Base-by-base conservation (phyloP, 2,797 vertebrate species). In the Sitta carolinensis region DNA sequence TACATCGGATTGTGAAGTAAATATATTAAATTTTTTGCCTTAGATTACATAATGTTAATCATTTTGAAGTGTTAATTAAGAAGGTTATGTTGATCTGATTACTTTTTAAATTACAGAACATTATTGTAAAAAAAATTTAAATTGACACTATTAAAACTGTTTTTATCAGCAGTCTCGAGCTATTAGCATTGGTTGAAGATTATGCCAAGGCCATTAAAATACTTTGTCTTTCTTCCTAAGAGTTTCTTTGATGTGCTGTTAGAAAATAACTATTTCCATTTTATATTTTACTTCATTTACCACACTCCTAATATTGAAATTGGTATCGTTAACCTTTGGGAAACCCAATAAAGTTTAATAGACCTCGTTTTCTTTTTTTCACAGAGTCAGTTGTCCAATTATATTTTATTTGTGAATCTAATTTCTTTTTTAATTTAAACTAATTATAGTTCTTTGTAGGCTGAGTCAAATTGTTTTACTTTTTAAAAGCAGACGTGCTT, bases 31-130 rank as follows among this genome's bases (percentile, higher is more conserved):
- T 97, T 97, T 98, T 98, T 97, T 97, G 93, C 91, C 91, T 96
- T 97, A 96, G 77, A 94, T 97, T 97, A 97, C 96, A 97, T 97
- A 97, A 97, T 98, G 97, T 98, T 98, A 98, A 98, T 98, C 97
- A 98, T 98, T 96, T 96, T 98, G 97, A 98, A 98, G 95, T 98
- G 97, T 98, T 98, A 98, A 98, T 98, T 98, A 98, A 97, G 97
- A 98, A 97, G 97, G 97, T 97, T 98, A 97, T 97, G 97, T 98
- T 98, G 97, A 97, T 98, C 97, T 98, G 97, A 98, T 98, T 98
- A 98, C 97, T 97, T 98, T 98, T 97, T 97, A 98, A 98, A 98
- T 97, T 98, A 97, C 96, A 94, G 95, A 97, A 97, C 97, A 98
- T 98, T 98, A 98, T 98, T 98, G 97, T 91, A 74, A 97, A 96